Base-by-base conservation (phyloP, 2,888 invertebrate genomes). In the Mythimna impura region DNA sequence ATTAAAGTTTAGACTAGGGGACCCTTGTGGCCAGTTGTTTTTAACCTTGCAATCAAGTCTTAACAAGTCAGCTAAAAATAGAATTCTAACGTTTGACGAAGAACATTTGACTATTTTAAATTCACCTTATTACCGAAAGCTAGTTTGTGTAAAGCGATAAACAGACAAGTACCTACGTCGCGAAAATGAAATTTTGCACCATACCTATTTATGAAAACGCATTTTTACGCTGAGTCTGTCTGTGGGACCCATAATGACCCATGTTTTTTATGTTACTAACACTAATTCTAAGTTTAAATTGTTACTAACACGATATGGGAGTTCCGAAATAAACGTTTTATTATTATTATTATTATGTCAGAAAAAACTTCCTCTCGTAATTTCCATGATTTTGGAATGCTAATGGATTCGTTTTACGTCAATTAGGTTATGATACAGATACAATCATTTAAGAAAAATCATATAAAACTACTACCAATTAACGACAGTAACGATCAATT, bases 21-120 rank as follows among this genome's bases (percentile, higher is more conserved):
- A 50, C 65, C 22, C 22, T 72, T 50, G 30, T 40, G 36, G 40
- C 8, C 40, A 40, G 40, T 66, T 34, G 30, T 57, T 65, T 40
- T 54, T 20, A 14, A n/a, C 9, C 17, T 70, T 63, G n/a, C 64
- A n/a, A 65, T 40, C 30, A 65, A 47, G 20, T 54, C 25, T 73
- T n/a, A 65, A 50, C 40, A 65, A 47, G 22, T 54, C 30, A n/a
- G 36, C 9, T 17, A 47, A 34, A 36, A 73, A 62, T 72, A 43
- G 25, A 34, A 25, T 9, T 60, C 0, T 10, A n/a, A 2, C n/a
- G 10, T 60, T 60, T 30, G 30, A 43, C 7, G 25, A 4, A 25
- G 34, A 20, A 17, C 17, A n/a, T 30, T 65, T 73, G 40, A 8
- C n/a, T 43, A 43, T 50, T 50, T 36, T 9, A 40, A 40, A 40